Evolutionary conservation across 2,113 vertebrate genomes (phyloP).

Genomic region (Saimiri boliviensis): DNA sequence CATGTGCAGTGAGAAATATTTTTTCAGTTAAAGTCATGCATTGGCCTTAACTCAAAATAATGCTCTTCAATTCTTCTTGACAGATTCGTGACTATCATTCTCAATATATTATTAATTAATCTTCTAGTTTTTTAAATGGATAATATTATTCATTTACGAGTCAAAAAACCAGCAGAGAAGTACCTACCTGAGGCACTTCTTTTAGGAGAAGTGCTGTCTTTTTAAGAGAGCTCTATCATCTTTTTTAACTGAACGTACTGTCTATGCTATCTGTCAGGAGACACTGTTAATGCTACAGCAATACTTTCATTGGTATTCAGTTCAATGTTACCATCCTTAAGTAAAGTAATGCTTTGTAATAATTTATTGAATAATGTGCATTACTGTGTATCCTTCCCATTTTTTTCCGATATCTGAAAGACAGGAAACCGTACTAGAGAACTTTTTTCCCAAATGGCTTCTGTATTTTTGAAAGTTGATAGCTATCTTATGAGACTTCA

Average conservation of each 20-base stretch:
- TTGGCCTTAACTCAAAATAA: background rate
- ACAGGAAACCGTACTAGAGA: background rate
- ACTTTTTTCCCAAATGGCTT: conserved; percentile 39
- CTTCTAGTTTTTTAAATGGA: background rate
- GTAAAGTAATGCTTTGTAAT: background rate
- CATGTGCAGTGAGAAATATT: background rate
- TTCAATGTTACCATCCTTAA: background rate
- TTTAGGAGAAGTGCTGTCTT: background rate
- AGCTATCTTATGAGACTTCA: background rate
- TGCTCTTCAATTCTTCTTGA: conserved; percentile 37
- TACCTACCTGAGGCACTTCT: background rate
- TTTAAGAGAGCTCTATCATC: background rate
- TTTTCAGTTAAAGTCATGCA: conserved; percentile 46
- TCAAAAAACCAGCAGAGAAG: conserved; percentile 2
- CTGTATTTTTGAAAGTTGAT: conserved; percentile 14
- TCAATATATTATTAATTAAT: conserved; percentile 7
- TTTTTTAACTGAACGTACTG: background rate
- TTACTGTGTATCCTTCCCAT: background rate
- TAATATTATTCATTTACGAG: conserved; percentile 10
- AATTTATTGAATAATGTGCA: background rate
- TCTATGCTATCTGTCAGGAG: background rate
- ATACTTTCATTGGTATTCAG: background rate
- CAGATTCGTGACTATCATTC: background rate
- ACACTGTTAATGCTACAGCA: background rate
- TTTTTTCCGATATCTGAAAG: background rate